Evolutionary conservation across 2,797 vertebrate species (phyloP).

Genomic region (Perodicticus potto): DNA sequence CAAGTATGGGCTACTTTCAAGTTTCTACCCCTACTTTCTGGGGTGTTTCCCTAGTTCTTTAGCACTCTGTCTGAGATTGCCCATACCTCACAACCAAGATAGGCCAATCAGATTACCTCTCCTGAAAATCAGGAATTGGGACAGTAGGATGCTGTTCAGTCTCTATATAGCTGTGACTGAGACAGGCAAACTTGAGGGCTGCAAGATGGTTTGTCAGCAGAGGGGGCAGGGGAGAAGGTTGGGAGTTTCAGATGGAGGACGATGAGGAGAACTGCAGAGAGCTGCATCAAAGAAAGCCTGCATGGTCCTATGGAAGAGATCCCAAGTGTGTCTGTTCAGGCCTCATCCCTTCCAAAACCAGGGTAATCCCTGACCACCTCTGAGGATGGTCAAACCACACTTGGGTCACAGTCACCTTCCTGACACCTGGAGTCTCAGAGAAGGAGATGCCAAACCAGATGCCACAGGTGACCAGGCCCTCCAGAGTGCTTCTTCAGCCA

Average conservation of each 20-base stretch:
- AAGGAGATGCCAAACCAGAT: not conserved
- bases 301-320: not conserved
- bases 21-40: no score
- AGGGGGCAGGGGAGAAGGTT: not conserved
- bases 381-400: not conserved
- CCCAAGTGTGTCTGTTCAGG: not conserved
- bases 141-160: not conserved
- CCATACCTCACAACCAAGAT: not conserved
- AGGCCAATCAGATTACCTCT: not conserved
- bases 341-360: not conserved
- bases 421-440: not conserved
- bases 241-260: not conserved
- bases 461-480: not conserved
- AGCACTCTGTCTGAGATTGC: not conserved
- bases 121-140: not conserved
- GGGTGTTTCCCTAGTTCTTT: not conserved
- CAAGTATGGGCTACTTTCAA: not conserved
- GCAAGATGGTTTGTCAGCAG: not conserved
- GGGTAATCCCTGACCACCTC: not conserved
- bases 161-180: not conserved
- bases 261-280: not conserved
- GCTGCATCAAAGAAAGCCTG: fast-evolving
- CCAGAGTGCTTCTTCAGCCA: not conserved
- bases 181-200: not conserved
- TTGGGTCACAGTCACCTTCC: not conserved